Evolutionary conservation across 2,113 vertebrate species (phyloP).

Genomic region (Sinosuthora webbiana): DNA sequence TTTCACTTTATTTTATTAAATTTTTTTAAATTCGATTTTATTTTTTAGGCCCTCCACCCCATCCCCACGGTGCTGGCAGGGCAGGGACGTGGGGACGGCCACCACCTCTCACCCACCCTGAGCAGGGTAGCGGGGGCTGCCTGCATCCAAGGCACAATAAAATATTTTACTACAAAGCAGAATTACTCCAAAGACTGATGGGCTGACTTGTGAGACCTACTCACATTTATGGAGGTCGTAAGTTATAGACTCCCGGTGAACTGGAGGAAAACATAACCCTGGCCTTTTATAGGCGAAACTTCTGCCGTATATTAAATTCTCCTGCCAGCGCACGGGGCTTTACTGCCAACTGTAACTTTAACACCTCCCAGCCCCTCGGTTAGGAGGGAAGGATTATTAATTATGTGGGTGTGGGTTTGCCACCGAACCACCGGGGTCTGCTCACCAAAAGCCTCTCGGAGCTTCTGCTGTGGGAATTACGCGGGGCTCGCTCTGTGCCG

Average conservation of each 20-base stretch:
- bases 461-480: neutral
- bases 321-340: constrained; percentile 61
- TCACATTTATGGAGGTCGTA: constrained; percentile 76
- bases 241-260: constrained; percentile 60
- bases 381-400: constrained; percentile 48
- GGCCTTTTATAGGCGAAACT: constrained; percentile 73
- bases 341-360: constrained; percentile 70
- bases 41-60: neutral
- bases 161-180: constrained; percentile 71
- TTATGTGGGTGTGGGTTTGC: neutral
- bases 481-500: rapidly evolving
- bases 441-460: neutral
- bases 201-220: constrained; percentile 70
- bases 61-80: rapidly evolving
- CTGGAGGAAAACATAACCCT: constrained; percentile 58
- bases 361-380: constrained; percentile 57
- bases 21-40: neutral
- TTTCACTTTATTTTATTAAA: neutral
- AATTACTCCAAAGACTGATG: constrained; percentile 76
- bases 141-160: constrained; percentile 20
- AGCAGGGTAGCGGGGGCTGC: neutral
- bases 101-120: neutral
- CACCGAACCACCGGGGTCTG: neutral
- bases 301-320: constrained; percentile 74
- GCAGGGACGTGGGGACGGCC: neutral